These are phyloP conservation scores for Tenodera sinensis DNA, from an alignment of 2,888 invertebrate species.

Conservation along the genomic window DNA sequence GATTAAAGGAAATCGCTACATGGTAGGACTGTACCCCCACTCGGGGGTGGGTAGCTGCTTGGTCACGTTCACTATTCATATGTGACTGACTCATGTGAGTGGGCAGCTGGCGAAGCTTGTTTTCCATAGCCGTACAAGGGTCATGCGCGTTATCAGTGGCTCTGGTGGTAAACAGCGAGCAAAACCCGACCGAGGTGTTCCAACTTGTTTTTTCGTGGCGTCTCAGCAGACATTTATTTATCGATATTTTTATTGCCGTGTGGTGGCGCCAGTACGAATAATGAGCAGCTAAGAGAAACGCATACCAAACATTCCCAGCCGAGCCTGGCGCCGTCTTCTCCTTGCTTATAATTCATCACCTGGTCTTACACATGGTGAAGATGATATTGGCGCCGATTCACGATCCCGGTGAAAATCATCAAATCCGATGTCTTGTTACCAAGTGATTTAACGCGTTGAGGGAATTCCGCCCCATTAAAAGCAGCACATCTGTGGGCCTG, in stretches of 20 bases:
- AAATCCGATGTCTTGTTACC: neutral
- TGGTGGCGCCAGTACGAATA: neutral
- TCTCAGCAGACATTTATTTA: neutral
- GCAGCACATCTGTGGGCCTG: neutral
- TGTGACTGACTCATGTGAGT: neutral
- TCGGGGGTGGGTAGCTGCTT: neutral
- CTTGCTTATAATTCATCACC: conserved; percentile 6
- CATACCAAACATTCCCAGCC: neutral
- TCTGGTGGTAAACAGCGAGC: neutral
- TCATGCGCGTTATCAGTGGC: neutral
- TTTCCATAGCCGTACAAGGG: neutral
- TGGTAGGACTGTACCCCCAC: neutral
- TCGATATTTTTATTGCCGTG: neutral
- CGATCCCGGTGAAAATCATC: neutral
- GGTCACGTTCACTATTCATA: neutral
- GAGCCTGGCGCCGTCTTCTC: conserved; percentile 1
- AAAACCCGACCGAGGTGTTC: neutral
- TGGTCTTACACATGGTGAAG: neutral
- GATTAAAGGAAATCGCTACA: too few relatives aligned
- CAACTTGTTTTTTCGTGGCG: neutral
- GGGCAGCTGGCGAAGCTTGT: conserved; percentile 12
- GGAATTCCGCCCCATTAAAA: neutral
- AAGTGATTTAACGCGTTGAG: neutral
- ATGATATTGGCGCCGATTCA: neutral
- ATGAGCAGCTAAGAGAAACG: neutral